Evolutionary conservation across 1,140 invertebrate genomes (phyloP).

Genomic region (Pentalonia nigronervosa): DNA sequence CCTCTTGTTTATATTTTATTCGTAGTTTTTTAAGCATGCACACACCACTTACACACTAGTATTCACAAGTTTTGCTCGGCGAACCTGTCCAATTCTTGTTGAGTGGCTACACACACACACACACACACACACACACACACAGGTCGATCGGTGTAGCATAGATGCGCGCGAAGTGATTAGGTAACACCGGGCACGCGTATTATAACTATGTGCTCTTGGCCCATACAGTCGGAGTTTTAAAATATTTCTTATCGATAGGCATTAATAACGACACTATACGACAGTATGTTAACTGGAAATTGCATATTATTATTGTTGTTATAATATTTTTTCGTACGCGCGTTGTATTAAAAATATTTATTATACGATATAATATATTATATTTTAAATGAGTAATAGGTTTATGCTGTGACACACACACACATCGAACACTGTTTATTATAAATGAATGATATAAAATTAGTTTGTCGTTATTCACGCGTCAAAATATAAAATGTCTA

Average conservation of each 20-base stretch:
- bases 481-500: neutral
- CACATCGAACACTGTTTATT: neutral
- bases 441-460: neutral
- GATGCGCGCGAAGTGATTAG: no score
- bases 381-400: neutral
- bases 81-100: no score
- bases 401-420: neutral
- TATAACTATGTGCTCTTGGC: no score
- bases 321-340: neutral
- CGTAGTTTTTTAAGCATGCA: no score
- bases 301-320: neutral
- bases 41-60: no score
- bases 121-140: no score
- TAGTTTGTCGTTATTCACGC: conserved; percentile 42
- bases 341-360: neutral
- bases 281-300: neutral
- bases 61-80: no score
- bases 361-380: neutral
- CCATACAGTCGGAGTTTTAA: neutral
- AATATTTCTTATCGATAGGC: neutral
- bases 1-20: no score
- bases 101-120: no score
- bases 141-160: no score
- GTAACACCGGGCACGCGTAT: no score
- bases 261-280: neutral